These are phyloP conservation scores for Melangyna quadrimaculata DNA, from an alignment of 2,888 invertebrate genomes.

Conservation along the genomic window DNA sequence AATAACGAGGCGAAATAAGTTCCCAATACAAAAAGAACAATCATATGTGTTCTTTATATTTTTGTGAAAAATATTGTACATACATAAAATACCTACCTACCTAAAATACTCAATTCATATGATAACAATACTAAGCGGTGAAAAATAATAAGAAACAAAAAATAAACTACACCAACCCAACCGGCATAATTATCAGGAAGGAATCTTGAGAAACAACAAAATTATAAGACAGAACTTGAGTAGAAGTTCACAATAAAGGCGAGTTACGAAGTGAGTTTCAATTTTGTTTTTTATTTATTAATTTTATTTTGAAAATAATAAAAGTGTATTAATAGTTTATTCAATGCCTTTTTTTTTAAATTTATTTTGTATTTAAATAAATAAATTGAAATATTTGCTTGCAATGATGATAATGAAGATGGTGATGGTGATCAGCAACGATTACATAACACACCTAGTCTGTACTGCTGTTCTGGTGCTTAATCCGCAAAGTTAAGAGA, in stretches of 20 bases:
- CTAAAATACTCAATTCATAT: slow-evolving; percentile 57
- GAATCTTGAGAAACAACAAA: slow-evolving; percentile 29
- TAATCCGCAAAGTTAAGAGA: neutral
- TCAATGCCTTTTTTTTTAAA: slow-evolving; percentile 21
- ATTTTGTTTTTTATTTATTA: neutral
- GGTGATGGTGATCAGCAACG: slow-evolving; percentile 5
- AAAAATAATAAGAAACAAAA: slow-evolving; percentile 37
- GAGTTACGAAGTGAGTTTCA: slow-evolving; percentile 50
- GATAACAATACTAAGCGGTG: slow-evolving; percentile 60
- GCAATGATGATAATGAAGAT: neutral
- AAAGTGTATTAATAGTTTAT: slow-evolving; percentile 17
- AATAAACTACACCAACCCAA: slow-evolving; percentile 10
- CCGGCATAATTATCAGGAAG: slow-evolving; percentile 64
- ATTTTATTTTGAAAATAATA: slow-evolving; percentile 17
- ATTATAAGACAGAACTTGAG: slow-evolving; percentile 10
- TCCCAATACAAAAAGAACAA: slow-evolving; percentile 10
- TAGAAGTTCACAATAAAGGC: slow-evolving; percentile 26
- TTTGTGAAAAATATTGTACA: slow-evolving; percentile 22
- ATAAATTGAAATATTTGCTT: slow-evolving; percentile 47
- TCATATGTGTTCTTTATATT: slow-evolving; percentile 39
- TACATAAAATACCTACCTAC: neutral
- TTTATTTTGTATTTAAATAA: slow-evolving; percentile 55
- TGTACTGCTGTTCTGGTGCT: slow-evolving; percentile 9
- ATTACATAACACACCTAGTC: slow-evolving; percentile 45
- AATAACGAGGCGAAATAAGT: slow-evolving; percentile 30